These are phyloP conservation scores for Aphidius colemani DNA, from an alignment of 2,888 invertebrate species.

Conservation along the genomic window DNA sequence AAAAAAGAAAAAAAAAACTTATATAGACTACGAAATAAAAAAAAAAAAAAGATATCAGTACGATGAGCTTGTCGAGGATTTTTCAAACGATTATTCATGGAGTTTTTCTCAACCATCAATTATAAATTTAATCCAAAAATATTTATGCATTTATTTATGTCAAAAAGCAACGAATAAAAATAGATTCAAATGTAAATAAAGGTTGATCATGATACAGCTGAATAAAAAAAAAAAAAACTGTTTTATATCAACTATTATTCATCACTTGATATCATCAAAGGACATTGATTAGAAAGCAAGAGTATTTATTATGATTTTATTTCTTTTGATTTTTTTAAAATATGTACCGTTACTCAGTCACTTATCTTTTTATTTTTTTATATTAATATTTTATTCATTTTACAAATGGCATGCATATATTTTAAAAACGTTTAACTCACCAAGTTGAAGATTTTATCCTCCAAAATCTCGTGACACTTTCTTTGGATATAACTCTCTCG, in stretches of 20 bases:
- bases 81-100: too few relatives aligned
- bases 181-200: not conserved
- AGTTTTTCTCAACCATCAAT: too few relatives aligned
- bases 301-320: not conserved
- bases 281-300: constrained; percentile 12
- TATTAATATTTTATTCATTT: not conserved
- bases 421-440: constrained; percentile 1
- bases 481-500: too few relatives aligned
- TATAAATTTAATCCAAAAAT: too few relatives aligned
- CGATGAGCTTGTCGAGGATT: not conserved
- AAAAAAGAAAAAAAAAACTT: not conserved
- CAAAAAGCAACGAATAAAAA: not conserved
- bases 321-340: not conserved
- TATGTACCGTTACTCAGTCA: not conserved
- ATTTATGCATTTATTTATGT: too few relatives aligned
- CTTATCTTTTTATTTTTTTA: not conserved
- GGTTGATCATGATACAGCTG: not conserved
- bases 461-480: constrained; percentile 3
- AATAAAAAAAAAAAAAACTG: not conserved
- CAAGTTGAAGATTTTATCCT: constrained; percentile 13
- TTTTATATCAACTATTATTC: constrained; percentile 8
- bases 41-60: not conserved
- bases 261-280: constrained; percentile 8
- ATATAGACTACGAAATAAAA: not conserved
- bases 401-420: not conserved